Evolutionary conservation across 2,888 invertebrate genomes (phyloP), one percentile per base, ranked within the genome.

Genomic region (Thera britannica): DNA sequence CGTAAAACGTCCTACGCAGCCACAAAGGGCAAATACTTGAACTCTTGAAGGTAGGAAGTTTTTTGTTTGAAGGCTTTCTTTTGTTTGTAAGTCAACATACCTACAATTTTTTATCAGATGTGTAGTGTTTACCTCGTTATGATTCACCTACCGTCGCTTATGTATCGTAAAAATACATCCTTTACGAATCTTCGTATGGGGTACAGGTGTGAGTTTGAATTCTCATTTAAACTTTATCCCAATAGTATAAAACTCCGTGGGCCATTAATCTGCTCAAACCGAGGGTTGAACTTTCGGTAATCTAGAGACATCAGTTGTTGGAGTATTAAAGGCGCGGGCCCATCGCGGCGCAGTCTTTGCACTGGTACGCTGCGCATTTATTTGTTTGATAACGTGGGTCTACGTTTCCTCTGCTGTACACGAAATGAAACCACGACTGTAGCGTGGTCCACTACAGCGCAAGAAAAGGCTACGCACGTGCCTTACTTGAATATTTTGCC

Each of bases 271-370:
- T 41, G 41, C 41, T 2, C 6, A 23, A 7, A 41, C 44, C 12
- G 23, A 57, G 23, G 7, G 3, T 41, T 56, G 23, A 57, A 57
- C 23, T 35, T 54, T 12, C 3, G 6, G 1, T 57, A 57, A 44
- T 44, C 41, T 12, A 44, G 8, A 57, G 23, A 23, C 12, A 44
- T 46, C 58, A 58, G 58, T 34, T 58, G 58, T 8, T 44, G 12
- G 23, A 44, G 57, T 56, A 41, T 56, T 38, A 38, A 56, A 56
- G 38, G 55, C 36, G 23, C 23, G 23, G 23, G 23, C 23, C 23
- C 23, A 23, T 23, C 23, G 23, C 23, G 23, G 23, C 23, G 23
- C 23, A 23, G 23, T 23, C 23, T 23, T 23, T 23, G 23, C 23
- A 23, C 23, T 23, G 23, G 23, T 23, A 23, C 23, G 23, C 23